A percentile compares a stretch with the other conserved stretches of the same genome.
phyloP scores from a whole-genome alignment of 2,797 vertebrate species.

The Scolopax rusticola region DNA sequence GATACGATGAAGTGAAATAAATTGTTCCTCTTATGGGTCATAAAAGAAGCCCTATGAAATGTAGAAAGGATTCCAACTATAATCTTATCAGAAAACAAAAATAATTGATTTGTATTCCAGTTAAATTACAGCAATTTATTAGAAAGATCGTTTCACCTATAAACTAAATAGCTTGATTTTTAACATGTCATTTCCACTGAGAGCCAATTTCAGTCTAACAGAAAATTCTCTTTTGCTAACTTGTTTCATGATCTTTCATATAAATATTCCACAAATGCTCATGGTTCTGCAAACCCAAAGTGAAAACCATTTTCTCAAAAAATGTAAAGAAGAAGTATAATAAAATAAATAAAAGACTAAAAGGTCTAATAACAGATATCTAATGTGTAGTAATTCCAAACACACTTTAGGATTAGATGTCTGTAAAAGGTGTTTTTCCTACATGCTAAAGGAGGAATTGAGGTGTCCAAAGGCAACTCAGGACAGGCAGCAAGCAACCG shows the following conservation, averaged over 20 bases:
- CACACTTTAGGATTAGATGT: not conserved
- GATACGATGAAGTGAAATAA: not conserved
- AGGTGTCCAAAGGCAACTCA: not conserved
- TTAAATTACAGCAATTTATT: not conserved
- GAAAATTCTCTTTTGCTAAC: not conserved
- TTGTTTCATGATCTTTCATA: not conserved
- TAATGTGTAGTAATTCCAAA: not conserved
- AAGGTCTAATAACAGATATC: not conserved
- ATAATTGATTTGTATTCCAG: not conserved
- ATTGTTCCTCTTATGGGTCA: not conserved
- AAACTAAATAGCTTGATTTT: not conserved
- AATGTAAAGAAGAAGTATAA: not conserved
- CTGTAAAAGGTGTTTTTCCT: not conserved
- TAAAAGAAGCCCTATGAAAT: not conserved
- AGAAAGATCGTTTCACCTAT: not conserved
- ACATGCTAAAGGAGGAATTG: not conserved
- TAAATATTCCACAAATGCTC: not conserved
- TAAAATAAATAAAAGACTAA: not conserved
- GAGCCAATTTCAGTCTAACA: not conserved
- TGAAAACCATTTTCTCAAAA: not conserved
- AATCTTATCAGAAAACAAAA: not conserved
- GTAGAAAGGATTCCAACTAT: not conserved
- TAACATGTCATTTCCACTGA: not conserved
- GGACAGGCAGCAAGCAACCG: not conserved
- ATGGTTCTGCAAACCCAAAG: not conserved